phyloP scores from a whole-genome alignment of 2,113 vertebrate genomes.

The Mus spicilegus region DNA sequence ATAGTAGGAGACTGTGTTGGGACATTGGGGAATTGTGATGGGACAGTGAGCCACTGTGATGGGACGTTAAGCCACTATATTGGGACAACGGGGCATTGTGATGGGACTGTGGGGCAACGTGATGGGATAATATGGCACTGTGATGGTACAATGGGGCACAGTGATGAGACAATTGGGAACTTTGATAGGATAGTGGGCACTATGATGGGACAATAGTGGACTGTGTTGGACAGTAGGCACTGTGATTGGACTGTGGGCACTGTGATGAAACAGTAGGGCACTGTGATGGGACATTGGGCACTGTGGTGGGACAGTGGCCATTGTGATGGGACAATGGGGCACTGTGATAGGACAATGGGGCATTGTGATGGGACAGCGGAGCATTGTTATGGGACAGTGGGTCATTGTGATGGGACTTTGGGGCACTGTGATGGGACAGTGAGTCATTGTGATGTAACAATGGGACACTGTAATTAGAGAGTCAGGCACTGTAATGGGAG shows the following conservation, averaged over 20 bases:
- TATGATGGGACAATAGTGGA: background rate
- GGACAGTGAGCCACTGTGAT: background rate
- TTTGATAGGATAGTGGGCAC: background rate
- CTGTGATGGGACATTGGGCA: background rate
- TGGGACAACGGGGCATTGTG: too few species aligned
- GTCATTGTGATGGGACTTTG: background rate
- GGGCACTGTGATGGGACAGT: background rate
- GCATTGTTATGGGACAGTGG: background rate
- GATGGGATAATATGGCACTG: background rate
- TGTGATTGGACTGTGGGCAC: background rate
- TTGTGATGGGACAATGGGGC: too few species aligned
- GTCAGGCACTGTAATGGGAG: fast-evolving
- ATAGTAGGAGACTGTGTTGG: background rate
- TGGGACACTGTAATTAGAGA: background rate
- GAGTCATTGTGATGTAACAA: background rate
- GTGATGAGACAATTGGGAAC: background rate
- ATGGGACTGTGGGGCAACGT: background rate
- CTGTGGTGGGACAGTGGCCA: background rate
- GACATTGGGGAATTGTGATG: background rate
- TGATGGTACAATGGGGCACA: background rate
- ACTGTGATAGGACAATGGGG: too few species aligned
- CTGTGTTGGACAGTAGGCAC: background rate
- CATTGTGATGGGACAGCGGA: too few species aligned
- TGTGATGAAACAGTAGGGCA: background rate
- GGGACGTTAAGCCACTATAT: background rate